Conservation (phyloP, 2,888 invertebrate genomes). For the Callyntrura sp. region DNA sequence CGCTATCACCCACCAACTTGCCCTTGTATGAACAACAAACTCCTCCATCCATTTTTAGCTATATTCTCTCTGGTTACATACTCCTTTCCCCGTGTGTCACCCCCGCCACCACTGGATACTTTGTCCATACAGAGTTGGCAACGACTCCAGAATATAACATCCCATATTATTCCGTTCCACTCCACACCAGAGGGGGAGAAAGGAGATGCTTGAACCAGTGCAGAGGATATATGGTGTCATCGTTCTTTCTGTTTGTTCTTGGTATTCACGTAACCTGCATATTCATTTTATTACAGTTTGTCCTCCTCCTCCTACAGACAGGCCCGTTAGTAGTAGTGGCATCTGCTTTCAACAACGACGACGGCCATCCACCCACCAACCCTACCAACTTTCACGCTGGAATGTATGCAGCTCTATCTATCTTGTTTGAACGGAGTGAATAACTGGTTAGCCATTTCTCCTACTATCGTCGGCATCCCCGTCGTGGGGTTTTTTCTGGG, state of each 20-base stretch:
- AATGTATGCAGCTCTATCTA: constrained; percentile 40
- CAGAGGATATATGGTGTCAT: neutral
- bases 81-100: neutral
- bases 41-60: no score
- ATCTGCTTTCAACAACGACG: neutral
- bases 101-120: neutral
- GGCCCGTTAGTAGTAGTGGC: no score
- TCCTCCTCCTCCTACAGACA: no score
- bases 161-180: neutral
- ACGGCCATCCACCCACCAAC: neutral
- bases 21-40: no score
- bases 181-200: neutral
- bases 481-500: neutral
- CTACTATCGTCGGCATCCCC: neutral
- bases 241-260: neutral
- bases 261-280: neutral
- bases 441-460: neutral
- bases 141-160: neutral
- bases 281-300: neutral
- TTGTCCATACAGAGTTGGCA: neutral
- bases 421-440: neutral
- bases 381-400: neutral
- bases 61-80: no score
- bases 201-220: neutral
- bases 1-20: no score